Evolutionary conservation across 2,113 vertebrate species (phyloP).

Genomic region (Neopipo cinnamomea): DNA sequence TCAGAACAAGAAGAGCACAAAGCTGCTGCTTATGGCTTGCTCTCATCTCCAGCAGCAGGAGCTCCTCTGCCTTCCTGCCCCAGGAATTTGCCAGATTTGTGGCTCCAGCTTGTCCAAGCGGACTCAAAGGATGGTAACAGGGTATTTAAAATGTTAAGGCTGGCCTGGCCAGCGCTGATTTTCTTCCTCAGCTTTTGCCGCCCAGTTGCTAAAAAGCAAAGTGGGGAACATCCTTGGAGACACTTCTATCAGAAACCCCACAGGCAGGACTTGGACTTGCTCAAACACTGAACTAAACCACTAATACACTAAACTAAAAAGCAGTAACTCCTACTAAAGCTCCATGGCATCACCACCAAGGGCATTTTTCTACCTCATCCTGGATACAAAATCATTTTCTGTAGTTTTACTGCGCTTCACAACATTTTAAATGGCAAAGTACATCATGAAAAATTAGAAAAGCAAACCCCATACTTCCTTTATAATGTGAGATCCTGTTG

Average conservation of each 20-base stretch:
- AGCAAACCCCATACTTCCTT: background rate
- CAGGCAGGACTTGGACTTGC: background rate
- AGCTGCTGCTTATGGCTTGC: background rate
- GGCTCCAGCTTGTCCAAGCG: background rate
- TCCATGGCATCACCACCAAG: background rate
- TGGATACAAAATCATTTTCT: background rate
- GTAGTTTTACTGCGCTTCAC: background rate
- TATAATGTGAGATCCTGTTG: conserved; percentile 8
- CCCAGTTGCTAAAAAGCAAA: background rate
- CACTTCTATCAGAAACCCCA: rapidly evolving
- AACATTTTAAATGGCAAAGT: background rate
- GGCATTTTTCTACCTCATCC: background rate
- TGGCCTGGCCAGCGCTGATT: background rate
- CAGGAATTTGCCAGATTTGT: background rate
- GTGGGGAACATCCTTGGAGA: background rate
- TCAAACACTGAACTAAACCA: background rate
- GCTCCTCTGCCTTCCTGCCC: background rate
- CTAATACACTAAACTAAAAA: background rate
- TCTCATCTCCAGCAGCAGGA: background rate
- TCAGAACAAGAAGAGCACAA: background rate
- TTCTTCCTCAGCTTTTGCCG: background rate
- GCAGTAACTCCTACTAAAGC: background rate
- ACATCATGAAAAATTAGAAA: background rate
- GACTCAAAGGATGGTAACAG: rapidly evolving
- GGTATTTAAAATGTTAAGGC: background rate